Evolutionary conservation across 2,888 invertebrate genomes (phyloP), one percentile per base, ranked within the genome.

Genomic region (Tethea ocularis): DNA sequence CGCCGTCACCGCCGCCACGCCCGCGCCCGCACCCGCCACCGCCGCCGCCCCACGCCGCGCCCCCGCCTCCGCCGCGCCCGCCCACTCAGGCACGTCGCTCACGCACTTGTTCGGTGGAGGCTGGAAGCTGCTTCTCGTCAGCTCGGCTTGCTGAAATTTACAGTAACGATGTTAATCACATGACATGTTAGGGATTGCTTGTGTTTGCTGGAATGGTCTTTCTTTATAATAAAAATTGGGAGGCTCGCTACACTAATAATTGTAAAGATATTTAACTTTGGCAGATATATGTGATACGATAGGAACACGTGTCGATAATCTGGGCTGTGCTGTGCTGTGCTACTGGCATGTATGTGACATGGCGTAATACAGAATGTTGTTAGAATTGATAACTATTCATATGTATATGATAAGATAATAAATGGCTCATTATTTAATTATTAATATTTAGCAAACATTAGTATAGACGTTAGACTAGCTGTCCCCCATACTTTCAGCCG

Each of bases 41-140:
- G 66, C 41, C 80, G 66, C 64, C 77, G 62, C 66, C 69, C 67
- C 72, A 71, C 61, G 72, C 70, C 62, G 61, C 62, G 69, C 68
- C 56, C 70, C 72, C 66, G 72, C 76, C 62, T 69, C 80, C 70
- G 74, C 80, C 63, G 77, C 82, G 70, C 84, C 88, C 75, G 92
- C 91, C 93, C 93, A 93, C 83, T 94, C 94, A 77, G 95, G 95
- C 86, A 95, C 94, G 93, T 95, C 95, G 91, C 94, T 94, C 85
- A 95, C 94, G 86, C 95, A 94, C 87, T 95, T 95, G 90, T 95
- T 95, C 80, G 95, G 95, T 75, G 95, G 95, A 77, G 95, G 94
- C 87, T 94, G 94, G 70, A 95, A 94, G 78, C 94, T 94, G 86
- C 94, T 94, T 84, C 95, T 94, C 82, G 94, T 95, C 91, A 95